phyloP scores from a whole-genome alignment of 2,797 vertebrate species.

The Pampus argenteus region DNA sequence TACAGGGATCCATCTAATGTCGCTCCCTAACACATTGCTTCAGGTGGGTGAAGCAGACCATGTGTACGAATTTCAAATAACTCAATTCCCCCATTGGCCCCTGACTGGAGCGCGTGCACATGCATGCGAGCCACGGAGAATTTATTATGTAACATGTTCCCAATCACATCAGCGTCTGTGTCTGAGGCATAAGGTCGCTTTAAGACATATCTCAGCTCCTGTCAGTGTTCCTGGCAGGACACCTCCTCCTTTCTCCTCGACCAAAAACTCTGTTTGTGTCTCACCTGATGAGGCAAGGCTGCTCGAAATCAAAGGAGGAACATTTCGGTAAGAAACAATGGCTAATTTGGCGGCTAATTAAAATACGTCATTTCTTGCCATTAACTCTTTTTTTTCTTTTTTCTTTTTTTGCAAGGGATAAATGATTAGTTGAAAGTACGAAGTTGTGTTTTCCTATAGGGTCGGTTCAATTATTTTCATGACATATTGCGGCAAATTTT shows the following conservation, averaged over 20 bases:
- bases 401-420: background rate
- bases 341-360: constrained; percentile 4
- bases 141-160: constrained; percentile 78
- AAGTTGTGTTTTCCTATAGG: background rate
- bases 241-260: constrained; percentile 43
- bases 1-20: constrained; percentile 18
- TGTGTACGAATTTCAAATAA: constrained; percentile 36
- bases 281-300: constrained; percentile 65
- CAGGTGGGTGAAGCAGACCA: constrained; percentile 38
- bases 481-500: background rate
- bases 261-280: constrained; percentile 46
- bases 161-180: constrained; percentile 66
- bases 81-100: constrained; percentile 34
- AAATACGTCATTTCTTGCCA: background rate
- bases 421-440: constrained; percentile 12
- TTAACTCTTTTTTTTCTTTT: constrained; percentile 13
- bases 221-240: constrained; percentile 49
- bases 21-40: constrained; percentile 17
- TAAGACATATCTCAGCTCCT: constrained; percentile 54
- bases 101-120: constrained; percentile 25
- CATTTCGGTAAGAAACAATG: constrained; percentile 56
- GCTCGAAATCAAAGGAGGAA: constrained; percentile 26
- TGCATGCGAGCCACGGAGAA: constrained; percentile 48
- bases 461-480: background rate
- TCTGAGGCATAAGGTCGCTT: constrained; percentile 68